Base-by-base conservation (phyloP, 2,888 invertebrate genomes). In the Drosophila austrosaltans region DNA sequence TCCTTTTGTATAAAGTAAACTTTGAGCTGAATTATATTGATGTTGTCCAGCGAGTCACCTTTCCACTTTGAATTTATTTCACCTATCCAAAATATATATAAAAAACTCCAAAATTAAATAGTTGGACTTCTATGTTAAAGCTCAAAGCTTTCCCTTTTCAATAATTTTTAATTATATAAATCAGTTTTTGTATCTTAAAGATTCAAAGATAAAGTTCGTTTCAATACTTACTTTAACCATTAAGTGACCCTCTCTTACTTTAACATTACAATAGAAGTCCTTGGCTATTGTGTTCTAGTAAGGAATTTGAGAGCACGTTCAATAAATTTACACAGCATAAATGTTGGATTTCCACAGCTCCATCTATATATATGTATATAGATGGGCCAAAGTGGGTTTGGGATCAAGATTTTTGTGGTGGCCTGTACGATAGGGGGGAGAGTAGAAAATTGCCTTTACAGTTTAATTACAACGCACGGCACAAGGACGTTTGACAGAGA, bases 401-500 rank as follows among this genome's bases (percentile, higher is more conserved):
- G 39, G 39, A 36, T 53, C 53, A 62, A 53, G 16, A 10, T 8
- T 16, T 40, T 56, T 28, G 66, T 60, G 63, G 65, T 32, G 2
- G 48, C 25, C 5, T 6, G 30, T 30, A 28, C 28, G 6, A 8
- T 36, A 8, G 36, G 36, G 36, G 40, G 25, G 28, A 3, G 12
- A 10, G 10, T 12, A 4, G 22, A 25, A 10, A 48, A n/a, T 20
- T 30, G 56, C 56, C 63, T 54, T 48, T 56, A 69, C 58, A 63
- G 74, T 79, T 72, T 88, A 88, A 84, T 88, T 88, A 88, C 75
- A 77, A 62, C 67, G 68, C 77, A 28, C 16, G 16, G 2, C n/a
- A 10, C 44, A 61, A 48, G n/a, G 62, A 10, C 53, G n/a, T 25
- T 48, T 36, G 36, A 36, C 60, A 44, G 44, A n/a, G 20, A 42